Conservation (phyloP, 2,797 vertebrate species). For the Pipistrellus pygmaeus region DNA sequence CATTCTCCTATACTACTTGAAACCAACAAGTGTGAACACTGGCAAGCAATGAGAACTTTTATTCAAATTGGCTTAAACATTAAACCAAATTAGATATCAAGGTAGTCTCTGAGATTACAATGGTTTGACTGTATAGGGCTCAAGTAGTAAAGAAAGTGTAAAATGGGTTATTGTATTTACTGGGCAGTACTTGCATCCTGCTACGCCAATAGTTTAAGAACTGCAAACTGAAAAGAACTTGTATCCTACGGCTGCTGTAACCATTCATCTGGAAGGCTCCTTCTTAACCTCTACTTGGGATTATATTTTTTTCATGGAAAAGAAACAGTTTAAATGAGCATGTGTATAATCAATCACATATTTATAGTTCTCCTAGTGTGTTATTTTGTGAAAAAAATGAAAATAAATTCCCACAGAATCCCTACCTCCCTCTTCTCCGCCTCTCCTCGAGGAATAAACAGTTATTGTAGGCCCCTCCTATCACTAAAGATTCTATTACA, state of each 20-base stretch:
- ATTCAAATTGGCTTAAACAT: slow-evolving; percentile 59
- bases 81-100: slow-evolving; percentile 55
- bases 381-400: slow-evolving; percentile 55
- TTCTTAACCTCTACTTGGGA: background rate
- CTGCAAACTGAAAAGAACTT: background rate
- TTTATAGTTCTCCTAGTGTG: background rate
- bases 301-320: slow-evolving; percentile 37
- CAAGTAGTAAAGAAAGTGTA: slow-evolving; percentile 35
- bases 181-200: background rate
- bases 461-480: background rate
- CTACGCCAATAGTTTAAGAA: background rate
- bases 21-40: slow-evolving; percentile 44
- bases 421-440: background rate
- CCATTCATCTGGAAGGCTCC: background rate
- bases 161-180: slow-evolving; percentile 58
- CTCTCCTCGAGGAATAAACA: background rate
- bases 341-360: background rate
- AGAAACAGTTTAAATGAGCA: slow-evolving; percentile 43
- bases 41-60: slow-evolving; percentile 53
- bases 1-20: slow-evolving; percentile 8
- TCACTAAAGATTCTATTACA: slow-evolving; percentile 40
- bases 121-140: slow-evolving; percentile 57
- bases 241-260: background rate
- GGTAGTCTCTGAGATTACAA: slow-evolving; percentile 58
- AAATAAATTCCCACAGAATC: slow-evolving; percentile 35